Evolutionary conservation across 1,140 invertebrate species (phyloP), one percentile per base, ranked within the genome.

Genomic region (Campoletis sonorensis): DNA sequence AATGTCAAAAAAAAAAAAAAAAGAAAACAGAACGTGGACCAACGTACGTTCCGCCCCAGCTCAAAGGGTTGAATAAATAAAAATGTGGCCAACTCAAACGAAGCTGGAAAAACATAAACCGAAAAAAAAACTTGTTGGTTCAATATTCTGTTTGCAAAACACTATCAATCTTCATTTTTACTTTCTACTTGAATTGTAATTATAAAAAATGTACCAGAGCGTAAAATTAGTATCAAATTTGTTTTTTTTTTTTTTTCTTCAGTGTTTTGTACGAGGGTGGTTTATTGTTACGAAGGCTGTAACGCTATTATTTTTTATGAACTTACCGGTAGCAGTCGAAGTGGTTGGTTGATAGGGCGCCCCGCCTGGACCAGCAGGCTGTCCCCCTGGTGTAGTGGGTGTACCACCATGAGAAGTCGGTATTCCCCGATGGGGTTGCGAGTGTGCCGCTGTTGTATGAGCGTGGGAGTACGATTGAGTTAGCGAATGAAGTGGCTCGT

Each of bases 401-500:
- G 91, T 90, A 70, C 90, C 90, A 80, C 88, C 87, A 86, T 91
- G 91, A 80, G 90, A 90, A 81, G 88, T 89, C 51, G 91, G 88
- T 82, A 91, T 91, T 58, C 90, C 90, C 23, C 91, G 91, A 88
- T 92, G 91, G 83, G 92, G 89, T 88, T 93, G 92, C 85, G 91
- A 92, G 84, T 92, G 93, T 86, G 92, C 93, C 71, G 92, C 89
- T 58, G 92, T 91, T 83, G 92, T 91, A 67, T 90, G 89, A 87
- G 92, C 90, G 88, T 92, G 89, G 83, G 92, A 90, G 81, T 91
- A 92, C 84, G 90, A 91, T 85, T 93, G 94, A 72, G 93, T 95
- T 45, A 97, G 93, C 67, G 96, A 96, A 89, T 96, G 94, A 86
- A 98, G 92, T 33, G 96, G 96, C 91, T 98, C 97, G 91, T 98